A percentile compares a stretch with the other conserved stretches of the same genome.
These are phyloP conservation scores for Campylomormyrus tamandua DNA, from an alignment of 2,113 vertebrate genomes.

Conservation along the genomic window DNA sequence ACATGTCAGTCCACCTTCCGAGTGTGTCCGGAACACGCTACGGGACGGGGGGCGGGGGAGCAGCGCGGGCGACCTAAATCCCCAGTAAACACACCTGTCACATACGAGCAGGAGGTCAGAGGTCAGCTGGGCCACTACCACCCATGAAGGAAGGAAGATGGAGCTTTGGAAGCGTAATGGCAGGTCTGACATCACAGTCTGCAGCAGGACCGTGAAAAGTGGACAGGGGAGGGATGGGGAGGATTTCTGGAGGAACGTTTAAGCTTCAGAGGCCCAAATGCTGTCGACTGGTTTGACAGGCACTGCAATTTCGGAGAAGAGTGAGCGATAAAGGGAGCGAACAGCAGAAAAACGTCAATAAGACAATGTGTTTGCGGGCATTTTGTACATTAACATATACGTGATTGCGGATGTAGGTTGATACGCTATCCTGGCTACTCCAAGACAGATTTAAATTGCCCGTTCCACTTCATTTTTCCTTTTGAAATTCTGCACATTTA, in stretches of 20 bases:
- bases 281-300: constrained; percentile 63
- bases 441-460: not conserved
- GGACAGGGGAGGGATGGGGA: not conserved
- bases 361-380: not conserved
- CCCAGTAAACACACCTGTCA: not conserved
- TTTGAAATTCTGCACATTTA: not conserved
- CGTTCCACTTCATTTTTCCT: not conserved
- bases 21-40: not conserved
- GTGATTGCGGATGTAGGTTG: not conserved
- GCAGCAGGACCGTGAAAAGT: not conserved
- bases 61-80: not conserved
- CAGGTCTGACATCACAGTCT: not conserved
- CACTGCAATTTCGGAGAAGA: constrained; percentile 47
- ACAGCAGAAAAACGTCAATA: constrained; percentile 32
- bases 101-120: not conserved
- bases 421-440: not conserved
- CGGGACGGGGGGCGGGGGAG: not conserved
- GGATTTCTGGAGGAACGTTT: constrained; percentile 20
- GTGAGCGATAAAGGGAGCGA: constrained; percentile 61
- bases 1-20: not conserved
- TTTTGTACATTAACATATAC: not conserved
- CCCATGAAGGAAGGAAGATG: not conserved
- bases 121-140: not conserved
- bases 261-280: constrained; percentile 54
- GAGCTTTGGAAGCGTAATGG: not conserved